Evolutionary conservation across 2,888 invertebrate species (phyloP).

Genomic region (Leptinotarsa juncta): DNA sequence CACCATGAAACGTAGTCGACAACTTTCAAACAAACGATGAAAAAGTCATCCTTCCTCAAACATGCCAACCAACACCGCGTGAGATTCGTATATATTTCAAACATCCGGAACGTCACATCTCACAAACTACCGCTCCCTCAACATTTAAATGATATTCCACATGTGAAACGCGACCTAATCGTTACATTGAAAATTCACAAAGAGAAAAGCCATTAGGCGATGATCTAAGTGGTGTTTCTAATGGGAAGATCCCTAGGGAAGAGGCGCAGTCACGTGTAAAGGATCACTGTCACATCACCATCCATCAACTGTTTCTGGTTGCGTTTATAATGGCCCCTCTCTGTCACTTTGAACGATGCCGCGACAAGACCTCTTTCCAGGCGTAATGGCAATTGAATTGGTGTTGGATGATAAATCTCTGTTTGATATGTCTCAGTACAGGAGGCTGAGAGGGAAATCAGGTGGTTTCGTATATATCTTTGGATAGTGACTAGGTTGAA

Average conservation of each 20-base stretch:
- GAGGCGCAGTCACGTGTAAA: conserved; percentile 62
- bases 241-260: conserved; percentile 58
- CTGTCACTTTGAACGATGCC: conserved; percentile 16
- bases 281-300: conserved; percentile 62
- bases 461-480: too few relatives aligned
- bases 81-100: not conserved
- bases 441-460: not conserved
- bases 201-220: conserved; percentile 50
- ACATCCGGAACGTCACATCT: not conserved
- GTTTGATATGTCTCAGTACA: conserved; percentile 24
- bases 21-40: too few relatives aligned
- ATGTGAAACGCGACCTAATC: conserved; percentile 34
- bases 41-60: too few relatives aligned
- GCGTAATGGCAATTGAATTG: conserved; percentile 41
- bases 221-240: conserved; percentile 60
- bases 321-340: conserved; percentile 33
- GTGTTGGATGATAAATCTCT: conserved; percentile 40
- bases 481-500: too few relatives aligned
- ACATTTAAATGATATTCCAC: conserved; percentile 18
- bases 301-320: conserved; percentile 54
- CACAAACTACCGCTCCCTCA: not conserved
- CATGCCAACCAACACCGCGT: too few relatives aligned
- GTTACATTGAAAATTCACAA: conserved; percentile 45
- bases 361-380: conserved; percentile 26
- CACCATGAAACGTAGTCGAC: too few relatives aligned